Evolutionary conservation across 2,113 vertebrate genomes (phyloP).

Genomic region (Heterocephalus glaber): DNA sequence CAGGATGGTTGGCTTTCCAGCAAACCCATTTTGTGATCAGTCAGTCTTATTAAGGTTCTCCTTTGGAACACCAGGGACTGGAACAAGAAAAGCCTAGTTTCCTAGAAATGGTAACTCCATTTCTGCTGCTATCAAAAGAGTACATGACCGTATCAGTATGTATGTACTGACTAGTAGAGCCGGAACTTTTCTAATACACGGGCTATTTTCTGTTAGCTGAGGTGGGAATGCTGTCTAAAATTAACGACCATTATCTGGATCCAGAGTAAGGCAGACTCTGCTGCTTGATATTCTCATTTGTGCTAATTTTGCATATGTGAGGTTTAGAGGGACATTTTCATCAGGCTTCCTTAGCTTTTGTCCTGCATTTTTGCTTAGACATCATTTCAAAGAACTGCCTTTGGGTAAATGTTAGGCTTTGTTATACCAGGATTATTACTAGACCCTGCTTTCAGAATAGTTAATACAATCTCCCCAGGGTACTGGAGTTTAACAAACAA

Average conservation of each 20-base stretch:
- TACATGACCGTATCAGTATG: conserved; percentile 22
- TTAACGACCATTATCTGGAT: neutral
- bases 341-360: conserved; percentile 47
- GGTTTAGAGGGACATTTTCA: conserved; percentile 63
- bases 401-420: conserved; percentile 47
- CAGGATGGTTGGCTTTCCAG: conserved; percentile 20
- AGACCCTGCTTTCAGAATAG: conserved; percentile 74
- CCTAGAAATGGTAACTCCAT: conserved; percentile 48
- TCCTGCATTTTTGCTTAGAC: conserved; percentile 58
- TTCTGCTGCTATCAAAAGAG: no score
- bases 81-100: conserved; percentile 41
- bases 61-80: neutral
- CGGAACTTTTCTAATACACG: neutral
- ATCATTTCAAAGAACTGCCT: conserved; percentile 40
- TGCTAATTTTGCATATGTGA: conserved; percentile 66
- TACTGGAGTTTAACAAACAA: conserved; percentile 43
- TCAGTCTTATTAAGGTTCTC: neutral
- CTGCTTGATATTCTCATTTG: conserved; percentile 33
- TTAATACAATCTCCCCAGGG: conserved; percentile 53
- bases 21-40: conserved; percentile 55
- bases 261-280: conserved; percentile 40
- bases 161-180: conserved; percentile 53
- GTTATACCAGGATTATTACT: conserved; percentile 79
- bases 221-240: neutral
- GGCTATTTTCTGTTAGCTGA: neutral